Base-by-base conservation (phyloP, 2,888 invertebrate genomes). In the Coecobrya sp. region DNA sequence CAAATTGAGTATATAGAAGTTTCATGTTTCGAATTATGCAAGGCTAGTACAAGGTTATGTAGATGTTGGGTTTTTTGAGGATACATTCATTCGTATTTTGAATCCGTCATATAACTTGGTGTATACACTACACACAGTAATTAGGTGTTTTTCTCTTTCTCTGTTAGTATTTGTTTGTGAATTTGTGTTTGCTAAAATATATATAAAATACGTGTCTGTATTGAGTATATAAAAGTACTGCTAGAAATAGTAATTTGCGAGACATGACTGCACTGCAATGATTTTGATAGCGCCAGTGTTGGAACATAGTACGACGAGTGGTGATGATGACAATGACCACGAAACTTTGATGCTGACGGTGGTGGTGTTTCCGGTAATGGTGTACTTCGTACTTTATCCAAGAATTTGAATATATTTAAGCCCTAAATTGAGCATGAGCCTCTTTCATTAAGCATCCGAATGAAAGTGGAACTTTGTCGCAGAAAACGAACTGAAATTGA, bases 261-360 rank as follows among this genome's bases (percentile, higher is more conserved):
- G 36, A 36, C 36, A 36, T 36, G 2, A 36, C 36, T n/a, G 3
- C n/a, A 5, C 55, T 59, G 5, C 30, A 4, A 65, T 25, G 36
- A 68, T 30, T 68, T 68, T 68, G n/a, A 27, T 68, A 22, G 30
- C 10, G 62, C 27, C 27, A 68, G 27, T 65, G 10, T 27, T 5
- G 27, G 11, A 11, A 27, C 65, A 4, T 36, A 70, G 1, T 19
- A 73, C 8, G 19, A 5, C 42, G 3, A 2, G 73, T 13, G 11
- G n/a, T 2, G 45, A 45, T 45, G 52, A 79, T 79, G 79, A 52
- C 79, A 79, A 79, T 79, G 79, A 79, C 79, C 49, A 79, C 79
- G 25, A 79, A 79, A 79, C 79, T 79, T 79, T 79, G 65, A 65
- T 52, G 25, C 27, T 76, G 76, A 49, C n/a, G 25, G 19, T 79